These are phyloP conservation scores for Cichladusa arquata DNA, from an alignment of 2,113 vertebrate genomes.

Conservation along the genomic window DNA sequence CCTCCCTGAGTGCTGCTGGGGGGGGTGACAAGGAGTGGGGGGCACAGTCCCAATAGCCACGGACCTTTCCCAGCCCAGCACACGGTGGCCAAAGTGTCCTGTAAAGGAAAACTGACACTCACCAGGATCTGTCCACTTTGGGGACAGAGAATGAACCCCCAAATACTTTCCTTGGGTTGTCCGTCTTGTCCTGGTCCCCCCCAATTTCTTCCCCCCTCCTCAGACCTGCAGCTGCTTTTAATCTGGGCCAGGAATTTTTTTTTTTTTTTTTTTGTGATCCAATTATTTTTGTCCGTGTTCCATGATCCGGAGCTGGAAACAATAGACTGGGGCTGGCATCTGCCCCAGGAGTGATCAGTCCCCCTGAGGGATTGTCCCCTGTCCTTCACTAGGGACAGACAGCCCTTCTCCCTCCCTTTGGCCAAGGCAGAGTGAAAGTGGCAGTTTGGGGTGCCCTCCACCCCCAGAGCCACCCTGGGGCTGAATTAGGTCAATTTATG, in stretches of 20 bases:
- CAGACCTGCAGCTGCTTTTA: background rate
- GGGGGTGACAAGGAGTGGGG: background rate
- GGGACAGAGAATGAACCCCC: background rate
- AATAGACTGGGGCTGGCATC: background rate
- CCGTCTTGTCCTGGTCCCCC: rapidly evolving
- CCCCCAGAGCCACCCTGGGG: background rate
- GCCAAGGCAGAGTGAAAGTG: background rate
- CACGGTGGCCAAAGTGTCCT: background rate
- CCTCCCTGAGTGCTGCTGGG: background rate
- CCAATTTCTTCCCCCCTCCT: background rate
- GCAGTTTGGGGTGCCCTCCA: background rate
- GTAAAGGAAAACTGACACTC: background rate
- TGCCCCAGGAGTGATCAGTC: background rate
- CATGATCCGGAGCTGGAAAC: background rate
- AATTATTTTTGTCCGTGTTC: background rate
- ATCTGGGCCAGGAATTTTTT: background rate
- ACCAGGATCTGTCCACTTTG: rapidly evolving
- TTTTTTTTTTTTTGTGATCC: background rate
- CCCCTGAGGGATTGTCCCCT: background rate
- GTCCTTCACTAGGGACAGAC: background rate
- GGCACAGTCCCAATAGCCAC: background rate
- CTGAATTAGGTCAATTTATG: background rate
- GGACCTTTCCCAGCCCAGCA: background rate
- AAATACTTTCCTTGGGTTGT: background rate
- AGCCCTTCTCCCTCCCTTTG: background rate